Evolutionary conservation across 2,797 vertebrate species (phyloP).

Genomic region (Pseudochaenichthys georgianus): DNA sequence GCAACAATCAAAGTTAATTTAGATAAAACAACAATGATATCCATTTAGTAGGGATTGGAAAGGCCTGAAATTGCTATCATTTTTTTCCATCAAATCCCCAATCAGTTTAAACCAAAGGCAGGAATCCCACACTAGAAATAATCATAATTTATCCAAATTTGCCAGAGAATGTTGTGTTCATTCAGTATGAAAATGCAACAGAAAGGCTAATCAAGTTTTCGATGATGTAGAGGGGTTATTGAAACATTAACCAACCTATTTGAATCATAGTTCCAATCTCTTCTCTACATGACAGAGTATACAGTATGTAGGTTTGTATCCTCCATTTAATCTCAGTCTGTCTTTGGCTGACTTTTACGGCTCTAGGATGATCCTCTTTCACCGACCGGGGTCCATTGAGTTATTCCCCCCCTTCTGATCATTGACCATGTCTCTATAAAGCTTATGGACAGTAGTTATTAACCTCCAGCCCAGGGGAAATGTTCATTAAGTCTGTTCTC

Average conservation of each 20-base stretch:
- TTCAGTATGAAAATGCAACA: too few relatives aligned
- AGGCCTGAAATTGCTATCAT: too few relatives aligned
- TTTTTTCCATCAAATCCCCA: too few relatives aligned
- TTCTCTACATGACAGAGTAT: too few relatives aligned
- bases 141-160: not conserved
- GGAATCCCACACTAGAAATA: too few relatives aligned
- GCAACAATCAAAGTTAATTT: not conserved
- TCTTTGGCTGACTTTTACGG: too few relatives aligned
- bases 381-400: conserved; percentile 6
- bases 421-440: conserved; percentile 45
- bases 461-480: conserved; percentile 42
- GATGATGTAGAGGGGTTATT: too few relatives aligned
- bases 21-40: too few relatives aligned
- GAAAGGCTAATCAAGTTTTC: not conserved
- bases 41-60: too few relatives aligned
- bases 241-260: not conserved
- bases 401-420: conserved; percentile 17
- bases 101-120: too few relatives aligned
- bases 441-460: conserved; percentile 41
- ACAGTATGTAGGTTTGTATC: not conserved
- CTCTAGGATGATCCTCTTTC: conserved; percentile 3
- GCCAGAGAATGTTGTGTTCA: not conserved
- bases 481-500: conserved; percentile 56
- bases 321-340: not conserved
- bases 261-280: too few relatives aligned